A percentile compares a stretch with the other conserved stretches of the same genome.
These are phyloP conservation scores for Drosophila novamexicana DNA, from an alignment of 1,140 invertebrate species.

Conservation along the genomic window DNA sequence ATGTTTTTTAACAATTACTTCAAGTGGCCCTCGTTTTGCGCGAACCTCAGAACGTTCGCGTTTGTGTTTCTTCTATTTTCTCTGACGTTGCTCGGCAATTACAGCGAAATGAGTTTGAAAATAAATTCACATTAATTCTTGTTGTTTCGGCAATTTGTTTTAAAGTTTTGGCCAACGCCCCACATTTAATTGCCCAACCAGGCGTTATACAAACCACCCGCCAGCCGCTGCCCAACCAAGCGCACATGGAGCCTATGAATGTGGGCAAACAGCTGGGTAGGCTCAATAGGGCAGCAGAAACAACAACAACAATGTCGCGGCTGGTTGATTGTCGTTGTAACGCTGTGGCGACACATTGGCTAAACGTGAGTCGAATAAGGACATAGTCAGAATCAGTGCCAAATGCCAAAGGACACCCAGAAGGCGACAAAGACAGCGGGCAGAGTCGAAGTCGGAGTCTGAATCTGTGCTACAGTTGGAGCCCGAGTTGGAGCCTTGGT, in stretches of 20 bases:
- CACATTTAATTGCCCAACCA: slow-evolving; percentile 69
- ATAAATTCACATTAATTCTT: slow-evolving; percentile 82
- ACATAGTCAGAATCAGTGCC: slow-evolving; percentile 11
- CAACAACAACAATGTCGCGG: slow-evolving; percentile 40
- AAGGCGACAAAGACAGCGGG: neutral
- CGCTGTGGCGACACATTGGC: slow-evolving; percentile 71
- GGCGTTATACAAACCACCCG: slow-evolving; percentile 20
- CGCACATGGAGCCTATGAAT: slow-evolving; percentile 43
- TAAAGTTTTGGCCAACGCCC: slow-evolving; percentile 52
- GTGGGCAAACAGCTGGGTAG: slow-evolving; percentile 25
- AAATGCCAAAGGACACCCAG: slow-evolving; percentile 35
- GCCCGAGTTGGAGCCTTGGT: neutral
- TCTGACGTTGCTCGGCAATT: slow-evolving; percentile 64
- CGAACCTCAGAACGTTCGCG: slow-evolving; percentile 29
- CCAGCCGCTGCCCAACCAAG: slow-evolving; percentile 5
- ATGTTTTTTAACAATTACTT: slow-evolving; percentile 10
- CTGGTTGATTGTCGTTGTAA: slow-evolving; percentile 70
- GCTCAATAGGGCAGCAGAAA: slow-evolving; percentile 8
- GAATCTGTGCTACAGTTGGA: slow-evolving; percentile 44
- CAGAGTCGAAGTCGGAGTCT: slow-evolving; percentile 3
- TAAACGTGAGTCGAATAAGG: slow-evolving; percentile 71
- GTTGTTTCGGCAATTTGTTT: slow-evolving; percentile 60
- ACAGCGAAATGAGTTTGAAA: slow-evolving; percentile 79
- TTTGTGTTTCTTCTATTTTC: slow-evolving; percentile 39
- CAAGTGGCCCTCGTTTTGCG: slow-evolving; percentile 18